Percentiles rank a stretch among this genome's conserved stretches.
phyloP scores from a whole-genome alignment of 2,797 vertebrate genomes.

The Columba guinea region DNA sequence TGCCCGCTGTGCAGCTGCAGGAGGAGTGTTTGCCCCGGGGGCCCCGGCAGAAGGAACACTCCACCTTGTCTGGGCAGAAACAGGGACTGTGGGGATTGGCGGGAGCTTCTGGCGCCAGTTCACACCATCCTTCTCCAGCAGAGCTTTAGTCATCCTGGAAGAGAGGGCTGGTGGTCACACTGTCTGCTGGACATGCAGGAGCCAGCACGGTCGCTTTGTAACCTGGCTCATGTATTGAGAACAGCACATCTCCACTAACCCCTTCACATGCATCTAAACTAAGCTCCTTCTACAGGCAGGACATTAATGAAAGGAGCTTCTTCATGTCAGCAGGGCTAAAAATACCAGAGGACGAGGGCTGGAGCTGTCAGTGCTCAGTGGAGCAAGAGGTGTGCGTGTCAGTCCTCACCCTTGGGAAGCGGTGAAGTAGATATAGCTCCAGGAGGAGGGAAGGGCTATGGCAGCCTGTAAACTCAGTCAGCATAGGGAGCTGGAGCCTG shows the following conservation, averaged over 20 bases:
- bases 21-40: slow-evolving; percentile 21
- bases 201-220: neutral
- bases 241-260: neutral
- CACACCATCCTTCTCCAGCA: slow-evolving; percentile 85
- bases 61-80: slow-evolving; percentile 83
- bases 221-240: rapidly evolving
- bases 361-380: neutral
- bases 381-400: neutral
- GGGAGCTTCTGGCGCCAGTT: slow-evolving; percentile 92
- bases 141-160: slow-evolving; percentile 90
- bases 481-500: rapidly evolving
- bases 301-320: neutral
- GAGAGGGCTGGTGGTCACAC: neutral
- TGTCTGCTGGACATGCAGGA: rapidly evolving
- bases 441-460: neutral
- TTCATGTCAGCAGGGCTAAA: neutral
- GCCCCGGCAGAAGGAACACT: slow-evolving; percentile 31
- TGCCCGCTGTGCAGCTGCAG: neutral
- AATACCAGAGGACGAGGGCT: neutral
- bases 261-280: neutral
- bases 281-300: neutral
- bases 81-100: slow-evolving; percentile 85
- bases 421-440: neutral
- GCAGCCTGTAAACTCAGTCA: neutral
- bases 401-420: neutral